phyloP scores from a whole-genome alignment of 2,888 invertebrate genomes.

The Plebejus argus region DNA sequence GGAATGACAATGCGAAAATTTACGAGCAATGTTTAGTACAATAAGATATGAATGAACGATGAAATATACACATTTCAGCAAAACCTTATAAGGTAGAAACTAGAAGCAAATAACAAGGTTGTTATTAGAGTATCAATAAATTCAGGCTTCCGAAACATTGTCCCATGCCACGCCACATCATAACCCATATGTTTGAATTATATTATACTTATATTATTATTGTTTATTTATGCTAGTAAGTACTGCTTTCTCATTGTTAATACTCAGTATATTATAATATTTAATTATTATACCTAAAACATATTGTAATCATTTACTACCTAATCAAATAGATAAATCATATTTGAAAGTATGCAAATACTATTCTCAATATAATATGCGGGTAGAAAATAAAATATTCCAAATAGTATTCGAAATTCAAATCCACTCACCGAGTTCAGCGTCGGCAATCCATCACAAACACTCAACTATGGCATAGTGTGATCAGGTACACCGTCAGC shows the following conservation, averaged over 20 bases:
- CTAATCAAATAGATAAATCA: not conserved
- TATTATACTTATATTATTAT: not conserved
- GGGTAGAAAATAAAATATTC: not conserved
- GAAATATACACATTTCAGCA: too few relatives aligned
- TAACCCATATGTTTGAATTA: not conserved
- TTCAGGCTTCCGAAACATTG: not conserved
- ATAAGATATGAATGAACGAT: too few relatives aligned
- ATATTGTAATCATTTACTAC: not conserved
- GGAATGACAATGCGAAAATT: too few relatives aligned
- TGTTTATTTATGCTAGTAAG: not conserved
- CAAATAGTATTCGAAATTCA: constrained; percentile 1
- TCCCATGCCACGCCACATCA: not conserved
- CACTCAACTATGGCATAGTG: constrained; percentile 67
- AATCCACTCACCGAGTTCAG: constrained; percentile 41
- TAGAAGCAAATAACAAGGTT: not conserved
- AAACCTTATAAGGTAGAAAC: not conserved
- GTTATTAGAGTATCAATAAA: not conserved
- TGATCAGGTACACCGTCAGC: constrained; percentile 74
- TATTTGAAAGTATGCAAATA: not conserved
- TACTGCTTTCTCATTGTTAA: not conserved
- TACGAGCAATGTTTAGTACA: too few relatives aligned
- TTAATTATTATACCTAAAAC: too few relatives aligned
- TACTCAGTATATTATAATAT: too few relatives aligned
- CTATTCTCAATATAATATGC: not conserved
- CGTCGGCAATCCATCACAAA: constrained; percentile 31